Base-by-base conservation (phyloP, 2,888 invertebrate genomes). In the Scelioninae gen. 2 region DNA sequence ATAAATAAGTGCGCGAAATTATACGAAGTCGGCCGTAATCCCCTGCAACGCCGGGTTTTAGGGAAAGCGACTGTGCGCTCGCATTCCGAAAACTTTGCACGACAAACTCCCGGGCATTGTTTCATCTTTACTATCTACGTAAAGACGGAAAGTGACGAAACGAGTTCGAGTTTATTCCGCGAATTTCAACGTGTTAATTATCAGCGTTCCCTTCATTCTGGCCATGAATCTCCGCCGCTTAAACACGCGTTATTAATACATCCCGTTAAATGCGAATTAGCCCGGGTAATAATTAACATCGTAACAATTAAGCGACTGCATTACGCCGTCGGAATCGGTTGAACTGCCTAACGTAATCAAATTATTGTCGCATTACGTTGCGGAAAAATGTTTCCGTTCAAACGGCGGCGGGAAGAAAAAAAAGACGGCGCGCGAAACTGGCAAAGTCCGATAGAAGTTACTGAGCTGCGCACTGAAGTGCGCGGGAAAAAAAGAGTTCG, bases 61-160 rank as follows among this genome's bases (percentile, higher is more conserved):
- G 67, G 61, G 39, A 57, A 63, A 73, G 67, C 68, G 57, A 68
- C 73, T 60, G 65, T 46, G 64, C 53, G 33, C 41, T 67, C 61
- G 63, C 73, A 63, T 73, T 68, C 68, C 68, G 31, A 73, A n/a
- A 73, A 73, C 57, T 73, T 73, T 68, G 67, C 63, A 50, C 50
- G 61, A 50, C 45, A 57, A 61, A 63, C 67, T 73, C n/a, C 72
- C 31, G 35, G 60, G 60, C 67, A 73, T 73, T 73, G 73, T 63
- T 73, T 73, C 73, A 73, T 68, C 73, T 73, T 73, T 58, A 68
- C 63, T 68, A 63, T 73, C 73, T 68, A 35, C 33, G 57, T 63
- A 73, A 73, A 73, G 73, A 63, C 68, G 41, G 68, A 68, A 68
- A 68, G 58, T 68, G 73, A 73, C 73, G 73, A 73, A 68, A 68